A percentile compares a stretch with the other conserved stretches of the same genome.
Conservation (phyloP, 2,888 invertebrate species). For the Aromia moschata region DNA sequence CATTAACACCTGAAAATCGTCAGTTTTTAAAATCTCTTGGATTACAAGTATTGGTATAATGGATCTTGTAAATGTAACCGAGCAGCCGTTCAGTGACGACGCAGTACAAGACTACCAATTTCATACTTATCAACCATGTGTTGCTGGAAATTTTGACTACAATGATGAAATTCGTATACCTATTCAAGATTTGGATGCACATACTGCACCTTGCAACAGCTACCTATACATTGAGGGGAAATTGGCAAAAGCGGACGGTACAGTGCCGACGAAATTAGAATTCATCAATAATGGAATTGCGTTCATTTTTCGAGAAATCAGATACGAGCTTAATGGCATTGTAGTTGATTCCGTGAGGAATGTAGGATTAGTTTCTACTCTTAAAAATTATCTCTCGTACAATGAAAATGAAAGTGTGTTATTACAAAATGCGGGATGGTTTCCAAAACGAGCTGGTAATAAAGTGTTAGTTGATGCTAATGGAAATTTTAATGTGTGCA, state of each 20-base stretch:
- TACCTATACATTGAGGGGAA: slow-evolving; percentile 38
- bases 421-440: slow-evolving; percentile 27
- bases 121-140: slow-evolving; percentile 23
- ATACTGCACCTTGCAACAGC: slow-evolving; percentile 49
- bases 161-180: slow-evolving; percentile 38
- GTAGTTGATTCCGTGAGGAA: slow-evolving; percentile 1
- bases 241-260: not conserved
- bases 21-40: slow-evolving; percentile 24
- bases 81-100: slow-evolving; percentile 14
- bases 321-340: not conserved
- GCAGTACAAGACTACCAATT: slow-evolving; percentile 12
- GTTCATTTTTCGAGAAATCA: not conserved
- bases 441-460: slow-evolving; percentile 1
- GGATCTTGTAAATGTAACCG: slow-evolving; percentile 19
- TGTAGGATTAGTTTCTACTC: not conserved
- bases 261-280: not conserved
- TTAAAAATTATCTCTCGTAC: not conserved
- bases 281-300: not conserved
- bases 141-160: slow-evolving; percentile 9
- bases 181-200: slow-evolving; percentile 49
- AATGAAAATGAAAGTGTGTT: slow-evolving; percentile 14
- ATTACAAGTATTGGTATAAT: slow-evolving; percentile 9
- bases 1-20: slow-evolving; percentile 24
- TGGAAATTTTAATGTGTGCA: slow-evolving; percentile 26
- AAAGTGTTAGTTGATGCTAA: slow-evolving; percentile 10